Percentiles rank a stretch among this genome's conserved stretches.
phyloP scores from a whole-genome alignment of 2,113 vertebrate species.

The Plotosus lineatus region DNA sequence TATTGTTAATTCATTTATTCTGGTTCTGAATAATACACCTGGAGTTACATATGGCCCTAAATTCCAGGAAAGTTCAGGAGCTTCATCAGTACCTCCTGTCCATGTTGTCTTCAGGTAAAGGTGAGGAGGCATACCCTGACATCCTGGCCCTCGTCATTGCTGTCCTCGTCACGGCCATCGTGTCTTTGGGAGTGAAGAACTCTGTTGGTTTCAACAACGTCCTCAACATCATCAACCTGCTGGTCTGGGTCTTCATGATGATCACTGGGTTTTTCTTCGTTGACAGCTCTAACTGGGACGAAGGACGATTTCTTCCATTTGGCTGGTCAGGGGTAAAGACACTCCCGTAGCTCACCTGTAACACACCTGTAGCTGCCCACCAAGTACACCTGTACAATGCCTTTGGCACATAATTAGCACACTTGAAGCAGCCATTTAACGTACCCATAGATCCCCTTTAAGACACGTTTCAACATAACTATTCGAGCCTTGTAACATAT shows the following conservation, averaged over 20 bases:
- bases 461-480: too few species aligned
- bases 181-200: slow-evolving; percentile 90
- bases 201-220: slow-evolving; percentile 93
- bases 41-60: not conserved
- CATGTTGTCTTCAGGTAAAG: slow-evolving; percentile 74
- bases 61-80: not conserved
- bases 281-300: slow-evolving; percentile 85
- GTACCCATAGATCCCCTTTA: too few species aligned
- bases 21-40: too few species aligned
- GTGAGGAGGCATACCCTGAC: slow-evolving; percentile 91
- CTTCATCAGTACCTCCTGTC: not conserved
- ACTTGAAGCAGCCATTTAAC: not conserved
- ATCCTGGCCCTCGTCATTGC: slow-evolving; percentile 88
- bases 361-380: not conserved
- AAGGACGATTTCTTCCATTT: slow-evolving; percentile 86
- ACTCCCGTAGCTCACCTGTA: not conserved
- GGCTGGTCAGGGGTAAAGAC: slow-evolving; percentile 96
- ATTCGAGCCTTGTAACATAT: not conserved
- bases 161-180: slow-evolving; percentile 84
- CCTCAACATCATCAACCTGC: slow-evolving; percentile 89
- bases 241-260: slow-evolving; percentile 94
- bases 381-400: not conserved
- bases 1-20: too few species aligned
- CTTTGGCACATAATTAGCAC: not conserved
- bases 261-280: slow-evolving; percentile 90